These are phyloP conservation scores for Cephus pygmeus DNA, from an alignment of 2,888 invertebrate genomes.

Conservation along the genomic window DNA sequence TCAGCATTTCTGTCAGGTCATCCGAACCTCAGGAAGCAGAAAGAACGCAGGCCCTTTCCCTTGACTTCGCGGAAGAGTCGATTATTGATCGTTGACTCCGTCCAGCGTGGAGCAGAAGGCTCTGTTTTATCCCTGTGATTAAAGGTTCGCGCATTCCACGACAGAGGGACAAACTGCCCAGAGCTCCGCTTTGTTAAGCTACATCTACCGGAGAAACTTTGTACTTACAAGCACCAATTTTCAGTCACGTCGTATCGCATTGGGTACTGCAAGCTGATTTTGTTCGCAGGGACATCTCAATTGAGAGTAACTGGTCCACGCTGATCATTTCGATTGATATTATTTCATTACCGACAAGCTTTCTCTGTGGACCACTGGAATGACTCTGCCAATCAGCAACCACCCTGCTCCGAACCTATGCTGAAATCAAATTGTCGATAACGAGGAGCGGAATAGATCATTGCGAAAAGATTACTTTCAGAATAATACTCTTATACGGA, in stretches of 20 bases:
- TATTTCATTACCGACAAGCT: background rate
- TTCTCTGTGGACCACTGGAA: background rate
- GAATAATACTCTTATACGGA: background rate
- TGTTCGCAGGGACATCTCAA: background rate
- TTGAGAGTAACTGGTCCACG: background rate
- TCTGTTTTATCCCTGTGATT: slow-evolving; percentile 11
- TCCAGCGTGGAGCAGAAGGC: slow-evolving; percentile 7
- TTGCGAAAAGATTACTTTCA: background rate
- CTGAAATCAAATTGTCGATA: background rate
- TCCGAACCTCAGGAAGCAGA: background rate
- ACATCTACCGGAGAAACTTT: slow-evolving; percentile 33
- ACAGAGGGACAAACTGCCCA: slow-evolving; percentile 41
- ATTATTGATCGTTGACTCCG: slow-evolving; percentile 29
- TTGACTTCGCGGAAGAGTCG: slow-evolving; percentile 7
- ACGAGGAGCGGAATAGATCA: background rate
- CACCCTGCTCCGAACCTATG: background rate
- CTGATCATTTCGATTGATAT: background rate
- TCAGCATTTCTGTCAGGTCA: background rate
- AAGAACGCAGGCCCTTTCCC: background rate
- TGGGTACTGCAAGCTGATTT: background rate
- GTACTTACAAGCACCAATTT: background rate
- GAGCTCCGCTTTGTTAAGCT: slow-evolving; percentile 28
- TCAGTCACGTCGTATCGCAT: background rate
- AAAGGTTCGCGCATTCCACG: slow-evolving; percentile 13
- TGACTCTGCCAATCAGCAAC: background rate